Conservation (phyloP, 2,113 vertebrate species). For the Sisor rabdophorus region DNA sequence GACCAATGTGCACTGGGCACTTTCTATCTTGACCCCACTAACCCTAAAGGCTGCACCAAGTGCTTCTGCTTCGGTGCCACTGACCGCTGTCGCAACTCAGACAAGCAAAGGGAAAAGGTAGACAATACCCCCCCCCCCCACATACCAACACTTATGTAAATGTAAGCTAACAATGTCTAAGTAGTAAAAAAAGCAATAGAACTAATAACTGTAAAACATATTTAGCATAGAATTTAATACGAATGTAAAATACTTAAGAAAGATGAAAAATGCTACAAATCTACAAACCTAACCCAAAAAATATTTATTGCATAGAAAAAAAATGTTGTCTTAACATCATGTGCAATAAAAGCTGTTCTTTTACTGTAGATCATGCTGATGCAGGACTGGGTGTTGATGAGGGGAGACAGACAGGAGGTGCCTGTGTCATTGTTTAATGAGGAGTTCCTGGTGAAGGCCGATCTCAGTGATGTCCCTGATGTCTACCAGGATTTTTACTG, state of each 20-base stretch:
- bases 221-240: not conserved
- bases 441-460: conserved; percentile 73
- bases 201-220: not conserved
- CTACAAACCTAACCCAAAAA: too few species aligned
- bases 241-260: not conserved
- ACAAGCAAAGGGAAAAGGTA: conserved; percentile 78
- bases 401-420: conserved; percentile 81
- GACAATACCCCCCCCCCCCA: not conserved
- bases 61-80: conserved; percentile 98
- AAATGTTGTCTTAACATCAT: too few species aligned
- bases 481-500: conserved; percentile 92
- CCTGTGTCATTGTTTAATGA: conserved; percentile 58
- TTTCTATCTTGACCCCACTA: conserved; percentile 84
- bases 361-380: conserved; percentile 82
- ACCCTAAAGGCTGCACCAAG: conserved; percentile 94
- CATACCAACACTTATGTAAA: not conserved
- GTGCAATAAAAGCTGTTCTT: not conserved
- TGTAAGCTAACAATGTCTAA: not conserved
- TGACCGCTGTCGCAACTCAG: conserved; percentile 80
- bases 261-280: not conserved
- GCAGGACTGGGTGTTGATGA: conserved; percentile 81
- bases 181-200: not conserved
- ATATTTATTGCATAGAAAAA: conserved; percentile 1
- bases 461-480: conserved; percentile 76
- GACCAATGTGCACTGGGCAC: conserved; percentile 90